Conservation (phyloP, 2,888 invertebrate genomes). For the Rhamphomyia laevipes region DNA sequence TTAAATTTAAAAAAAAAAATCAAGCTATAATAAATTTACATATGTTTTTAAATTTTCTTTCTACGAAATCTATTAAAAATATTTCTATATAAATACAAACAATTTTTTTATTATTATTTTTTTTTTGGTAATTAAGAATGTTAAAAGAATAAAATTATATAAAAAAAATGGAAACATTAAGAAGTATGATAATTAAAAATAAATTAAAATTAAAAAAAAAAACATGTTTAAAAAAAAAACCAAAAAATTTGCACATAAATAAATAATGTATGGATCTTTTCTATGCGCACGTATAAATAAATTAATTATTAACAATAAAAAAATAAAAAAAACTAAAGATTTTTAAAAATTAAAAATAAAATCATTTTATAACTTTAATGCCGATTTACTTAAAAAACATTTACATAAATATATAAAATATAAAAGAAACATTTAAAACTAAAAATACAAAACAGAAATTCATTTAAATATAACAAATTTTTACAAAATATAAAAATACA, state of each 20-base stretch:
- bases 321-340: conserved; percentile 6
- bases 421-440: too few relatives aligned
- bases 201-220: background rate
- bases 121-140: too few relatives aligned
- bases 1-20: too few relatives aligned
- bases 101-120: too few relatives aligned
- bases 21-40: too few relatives aligned
- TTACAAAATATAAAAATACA: conserved; percentile 5
- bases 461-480: conserved; percentile 5
- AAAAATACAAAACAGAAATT: background rate
- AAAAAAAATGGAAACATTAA: background rate
- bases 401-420: conserved; percentile 3
- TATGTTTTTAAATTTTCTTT: too few relatives aligned
- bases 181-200: conserved; percentile 2
- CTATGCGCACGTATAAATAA: conserved; percentile 7
- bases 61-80: too few relatives aligned
- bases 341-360: background rate
- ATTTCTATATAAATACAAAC: too few relatives aligned
- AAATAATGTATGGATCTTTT: conserved; percentile 8
- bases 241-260: conserved; percentile 2
- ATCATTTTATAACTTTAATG: background rate
- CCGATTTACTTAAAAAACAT: conserved; percentile 1
- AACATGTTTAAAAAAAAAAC: background rate
- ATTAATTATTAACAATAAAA: conserved; percentile 8
- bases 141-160: too few relatives aligned